A percentile compares a stretch with the other conserved stretches of the same genome.
Conservation (phyloP, 2,113 vertebrate species). For the Myodes glareolus region DNA sequence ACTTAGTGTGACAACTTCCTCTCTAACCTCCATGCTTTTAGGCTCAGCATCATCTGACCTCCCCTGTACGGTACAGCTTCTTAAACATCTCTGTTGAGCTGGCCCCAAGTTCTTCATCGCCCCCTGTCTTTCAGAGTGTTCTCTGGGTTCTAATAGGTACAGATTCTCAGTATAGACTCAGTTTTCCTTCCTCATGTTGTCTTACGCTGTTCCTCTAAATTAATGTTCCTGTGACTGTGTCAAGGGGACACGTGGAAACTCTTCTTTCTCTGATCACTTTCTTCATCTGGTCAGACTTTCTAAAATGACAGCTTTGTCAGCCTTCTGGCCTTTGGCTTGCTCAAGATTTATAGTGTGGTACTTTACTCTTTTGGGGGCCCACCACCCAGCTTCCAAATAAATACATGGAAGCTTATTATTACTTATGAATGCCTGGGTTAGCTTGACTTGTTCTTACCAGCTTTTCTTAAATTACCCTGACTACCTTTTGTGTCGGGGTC, state of each 20-base stretch:
- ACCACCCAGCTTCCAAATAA: no score
- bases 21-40: not conserved
- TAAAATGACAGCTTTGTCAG: not conserved
- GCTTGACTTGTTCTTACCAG: no score
- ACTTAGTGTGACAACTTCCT: not conserved
- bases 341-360: not conserved
- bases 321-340: not conserved
- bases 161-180: not conserved
- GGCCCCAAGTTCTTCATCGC: not conserved
- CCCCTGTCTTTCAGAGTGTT: not conserved
- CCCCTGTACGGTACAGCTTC: not conserved
- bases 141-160: not conserved
- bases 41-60: not conserved
- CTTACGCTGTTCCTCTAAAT: not conserved
- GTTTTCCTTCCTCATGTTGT: not conserved
- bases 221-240: not conserved
- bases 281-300: not conserved
- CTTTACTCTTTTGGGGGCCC: no score
- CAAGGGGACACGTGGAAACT: not conserved
- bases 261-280: not conserved
- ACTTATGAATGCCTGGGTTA: no score
- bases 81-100: not conserved
- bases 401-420: no score
- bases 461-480: no score
- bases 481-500: no score